Conservation (phyloP, 2,888 invertebrate genomes). For the Cryptus viduatorius region DNA sequence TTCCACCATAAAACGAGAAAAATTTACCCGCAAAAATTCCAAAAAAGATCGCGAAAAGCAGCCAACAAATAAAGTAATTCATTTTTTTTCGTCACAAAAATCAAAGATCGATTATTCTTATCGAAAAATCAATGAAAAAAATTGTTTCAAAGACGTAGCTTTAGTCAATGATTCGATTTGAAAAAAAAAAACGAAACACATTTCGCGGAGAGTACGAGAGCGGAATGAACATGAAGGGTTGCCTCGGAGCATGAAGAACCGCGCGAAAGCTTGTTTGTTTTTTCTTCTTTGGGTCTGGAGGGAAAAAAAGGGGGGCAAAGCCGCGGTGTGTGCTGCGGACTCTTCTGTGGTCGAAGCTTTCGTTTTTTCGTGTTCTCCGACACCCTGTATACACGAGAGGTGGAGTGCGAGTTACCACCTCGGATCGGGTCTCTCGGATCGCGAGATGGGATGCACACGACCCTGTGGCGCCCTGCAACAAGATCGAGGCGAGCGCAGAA, state of each 20-base stretch:
- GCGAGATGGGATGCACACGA: conserved; percentile 60
- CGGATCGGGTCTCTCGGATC: conserved; percentile 66
- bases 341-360: conserved; percentile 53
- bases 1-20: background rate
- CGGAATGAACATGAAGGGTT: conserved; percentile 45
- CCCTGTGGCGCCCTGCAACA: conserved; percentile 72
- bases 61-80: too few species aligned
- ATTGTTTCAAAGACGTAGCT: background rate
- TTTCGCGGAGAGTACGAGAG: conserved; percentile 1
- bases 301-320: conserved; percentile 29
- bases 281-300: conserved; percentile 64
- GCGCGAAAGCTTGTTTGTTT: conserved; percentile 51
- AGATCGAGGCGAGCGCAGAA: conserved; percentile 67
- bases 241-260: conserved; percentile 59
- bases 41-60: too few species aligned
- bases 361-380: conserved; percentile 68
- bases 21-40: conserved; percentile 38
- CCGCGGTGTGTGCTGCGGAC: conserved; percentile 39
- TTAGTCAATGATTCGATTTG: background rate
- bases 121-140: conserved; percentile 52
- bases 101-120: conserved; percentile 57
- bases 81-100: background rate
- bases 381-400: conserved; percentile 67
- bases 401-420: conserved; percentile 72
- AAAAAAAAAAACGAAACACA: conserved; percentile 7